Conservation (phyloP, 1,140 invertebrate genomes). For the Sminthurinus signatus region DNA sequence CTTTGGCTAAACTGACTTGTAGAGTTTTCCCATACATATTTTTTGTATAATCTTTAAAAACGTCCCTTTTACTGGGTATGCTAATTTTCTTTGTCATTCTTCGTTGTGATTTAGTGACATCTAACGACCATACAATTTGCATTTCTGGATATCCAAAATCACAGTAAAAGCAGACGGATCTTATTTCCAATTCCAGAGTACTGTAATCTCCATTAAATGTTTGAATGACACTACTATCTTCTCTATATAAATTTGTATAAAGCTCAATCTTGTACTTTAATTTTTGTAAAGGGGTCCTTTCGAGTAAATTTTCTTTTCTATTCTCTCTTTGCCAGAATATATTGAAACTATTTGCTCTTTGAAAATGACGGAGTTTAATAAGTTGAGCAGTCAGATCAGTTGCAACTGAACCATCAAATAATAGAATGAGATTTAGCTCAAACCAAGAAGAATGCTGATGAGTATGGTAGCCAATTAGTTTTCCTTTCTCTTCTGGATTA, state of each 20-base stretch:
- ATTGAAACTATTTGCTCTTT: conserved; percentile 7
- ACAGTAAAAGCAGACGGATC: conserved; percentile 3
- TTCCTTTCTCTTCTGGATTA: background rate
- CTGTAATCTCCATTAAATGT: too few relatives aligned
- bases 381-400: background rate
- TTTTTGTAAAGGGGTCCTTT: background rate
- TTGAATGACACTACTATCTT: background rate
- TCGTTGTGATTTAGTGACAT: background rate
- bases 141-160: background rate
- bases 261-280: conserved; percentile 11
- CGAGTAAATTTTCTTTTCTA: background rate
- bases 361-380: background rate
- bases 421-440: background rate
- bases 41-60: conserved; percentile 11
- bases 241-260: background rate
- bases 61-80: background rate
- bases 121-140: background rate
- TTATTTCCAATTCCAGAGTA: background rate
- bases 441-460: background rate
- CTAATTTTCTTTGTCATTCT: too few relatives aligned
- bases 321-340: conserved; percentile 3
- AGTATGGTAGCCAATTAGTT: background rate
- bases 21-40: conserved; percentile 5
- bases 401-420: background rate
- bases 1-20: background rate